phyloP scores from a whole-genome alignment of 2,888 invertebrate species.

The Campopleginae sp. region DNA sequence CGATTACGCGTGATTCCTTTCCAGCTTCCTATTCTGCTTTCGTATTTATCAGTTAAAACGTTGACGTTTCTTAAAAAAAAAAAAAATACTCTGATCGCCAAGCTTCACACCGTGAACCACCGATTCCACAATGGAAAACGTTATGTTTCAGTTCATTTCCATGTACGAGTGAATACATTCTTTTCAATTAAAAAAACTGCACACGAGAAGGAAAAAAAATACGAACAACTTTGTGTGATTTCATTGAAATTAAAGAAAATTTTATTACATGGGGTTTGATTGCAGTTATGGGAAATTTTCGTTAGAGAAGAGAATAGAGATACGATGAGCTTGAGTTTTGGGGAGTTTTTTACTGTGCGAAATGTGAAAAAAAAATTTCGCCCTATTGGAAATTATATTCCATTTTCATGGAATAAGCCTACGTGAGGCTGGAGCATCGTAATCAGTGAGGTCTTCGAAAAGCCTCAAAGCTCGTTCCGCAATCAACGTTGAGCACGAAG shows the following conservation, averaged over 20 bases:
- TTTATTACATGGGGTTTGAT: too few species aligned
- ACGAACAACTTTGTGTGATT: too few species aligned
- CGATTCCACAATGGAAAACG: not conserved
- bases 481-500: conserved; percentile 14
- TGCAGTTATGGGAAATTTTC: too few species aligned
- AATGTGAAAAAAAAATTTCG: not conserved
- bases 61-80: not conserved
- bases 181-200: not conserved
- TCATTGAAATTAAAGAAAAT: too few species aligned
- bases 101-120: not conserved
- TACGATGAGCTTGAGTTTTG: too few species aligned
- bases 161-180: not conserved
- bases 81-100: not conserved
- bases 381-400: too few species aligned
- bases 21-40: not conserved
- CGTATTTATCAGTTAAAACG: not conserved
- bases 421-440: conserved; percentile 25
- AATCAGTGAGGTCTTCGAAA: conserved; percentile 35
- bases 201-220: too few species aligned
- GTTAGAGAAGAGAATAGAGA: too few species aligned
- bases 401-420: conserved; percentile 32
- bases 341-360: too few species aligned
- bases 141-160: not conserved
- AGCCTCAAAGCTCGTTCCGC: conserved; percentile 14
- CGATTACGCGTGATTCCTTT: conserved; percentile 72